Evolutionary conservation across 2,113 vertebrate genomes (phyloP).

Genomic region (Nannobrachium achirus): DNA sequence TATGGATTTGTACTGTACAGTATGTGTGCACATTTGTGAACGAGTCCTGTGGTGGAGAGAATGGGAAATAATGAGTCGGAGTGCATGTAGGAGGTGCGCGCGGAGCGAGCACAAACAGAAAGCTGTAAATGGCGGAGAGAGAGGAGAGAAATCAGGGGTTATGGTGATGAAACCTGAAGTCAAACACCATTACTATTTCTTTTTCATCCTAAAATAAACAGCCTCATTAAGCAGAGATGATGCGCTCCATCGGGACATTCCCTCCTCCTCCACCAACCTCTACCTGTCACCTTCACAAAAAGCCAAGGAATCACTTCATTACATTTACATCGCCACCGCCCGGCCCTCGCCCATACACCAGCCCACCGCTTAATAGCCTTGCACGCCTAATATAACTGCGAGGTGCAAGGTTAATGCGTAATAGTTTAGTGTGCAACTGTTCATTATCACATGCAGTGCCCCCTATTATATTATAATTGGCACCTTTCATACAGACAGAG

Average conservation of each 20-base stretch:
- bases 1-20: too few relatives aligned
- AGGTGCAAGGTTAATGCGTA: conserved; percentile 55
- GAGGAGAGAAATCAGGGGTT: conserved; percentile 3
- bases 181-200: conserved; percentile 36
- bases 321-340: conserved; percentile 32
- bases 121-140: background rate
- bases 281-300: conserved; percentile 29
- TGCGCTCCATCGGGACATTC: conserved; percentile 42
- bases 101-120: background rate
- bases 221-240: conserved; percentile 38
- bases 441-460: conserved; percentile 28
- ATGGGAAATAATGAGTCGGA: too few relatives aligned
- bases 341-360: conserved; percentile 38
- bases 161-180: background rate
- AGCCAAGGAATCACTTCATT: conserved; percentile 55
- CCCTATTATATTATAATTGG: conserved; percentile 19
- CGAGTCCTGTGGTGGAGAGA: conserved; percentile 3
- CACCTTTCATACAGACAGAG: background rate
- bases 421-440: conserved; percentile 27
- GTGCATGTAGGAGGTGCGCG: too few relatives aligned
- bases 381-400: conserved; percentile 45
- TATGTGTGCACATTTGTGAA: background rate
- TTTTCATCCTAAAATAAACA: conserved; percentile 35
- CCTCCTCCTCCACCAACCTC: conserved; percentile 23
- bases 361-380: conserved; percentile 40